Evolutionary conservation across 2,797 vertebrate species (phyloP).

Genomic region (Danio kyathit): DNA sequence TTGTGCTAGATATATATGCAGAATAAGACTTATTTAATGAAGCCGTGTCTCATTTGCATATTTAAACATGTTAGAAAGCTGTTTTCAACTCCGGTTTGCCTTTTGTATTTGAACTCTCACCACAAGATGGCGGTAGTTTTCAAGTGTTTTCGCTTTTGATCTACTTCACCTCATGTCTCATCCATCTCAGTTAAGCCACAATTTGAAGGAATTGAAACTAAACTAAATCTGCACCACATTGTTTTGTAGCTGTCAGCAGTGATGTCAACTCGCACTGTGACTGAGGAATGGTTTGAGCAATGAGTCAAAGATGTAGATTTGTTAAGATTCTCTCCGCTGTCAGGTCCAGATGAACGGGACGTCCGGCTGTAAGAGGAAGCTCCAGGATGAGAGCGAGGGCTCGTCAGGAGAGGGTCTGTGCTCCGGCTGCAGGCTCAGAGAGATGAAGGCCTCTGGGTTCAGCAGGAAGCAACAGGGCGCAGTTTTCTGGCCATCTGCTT

Average conservation of each 20-base stretch:
- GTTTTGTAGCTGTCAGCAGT: not conserved
- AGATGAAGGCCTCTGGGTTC: conserved; percentile 72
- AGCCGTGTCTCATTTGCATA: too few species aligned
- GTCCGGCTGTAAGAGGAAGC: conserved; percentile 69
- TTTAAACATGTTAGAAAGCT: not conserved
- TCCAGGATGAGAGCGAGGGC: conserved; percentile 62
- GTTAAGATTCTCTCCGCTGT: not conserved
- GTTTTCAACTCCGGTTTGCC: not conserved
- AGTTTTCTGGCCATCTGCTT: conserved; percentile 90
- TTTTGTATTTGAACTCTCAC: not conserved
- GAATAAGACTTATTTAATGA: too few species aligned
- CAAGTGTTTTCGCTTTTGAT: not conserved
- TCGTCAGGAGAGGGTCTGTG: conserved; percentile 16
- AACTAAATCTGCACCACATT: not conserved
- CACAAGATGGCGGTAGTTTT: conserved; percentile 30
- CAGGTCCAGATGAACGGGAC: conserved; percentile 67
- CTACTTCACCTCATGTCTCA: not conserved
- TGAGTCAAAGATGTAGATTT: not conserved
- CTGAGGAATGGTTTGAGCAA: not conserved
- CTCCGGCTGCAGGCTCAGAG: conserved; percentile 79
- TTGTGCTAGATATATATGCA: too few species aligned
- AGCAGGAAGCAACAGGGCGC: conserved; percentile 78
- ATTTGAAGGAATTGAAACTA: not conserved
- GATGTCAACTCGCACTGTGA: not conserved
- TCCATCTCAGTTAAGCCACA: not conserved